Evolutionary conservation across 2,888 invertebrate species (phyloP), one percentile per base, ranked within the genome.

Genomic region (Agriopis aurantiaria): DNA sequence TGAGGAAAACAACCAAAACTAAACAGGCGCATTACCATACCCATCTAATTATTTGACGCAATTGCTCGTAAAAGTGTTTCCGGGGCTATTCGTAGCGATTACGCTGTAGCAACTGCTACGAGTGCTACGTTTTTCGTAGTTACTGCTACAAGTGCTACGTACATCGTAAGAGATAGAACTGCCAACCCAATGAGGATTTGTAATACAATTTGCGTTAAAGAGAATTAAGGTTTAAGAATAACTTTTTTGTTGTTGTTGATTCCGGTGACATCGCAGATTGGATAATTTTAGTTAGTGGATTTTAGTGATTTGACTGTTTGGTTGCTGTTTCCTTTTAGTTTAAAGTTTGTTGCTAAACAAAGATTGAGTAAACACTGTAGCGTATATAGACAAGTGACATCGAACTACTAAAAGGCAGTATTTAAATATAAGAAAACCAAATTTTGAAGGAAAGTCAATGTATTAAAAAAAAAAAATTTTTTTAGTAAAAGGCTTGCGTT

Each of bases 191-290:
- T 65, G 53, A 68, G 67, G 65, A 71, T 67, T 71, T 68, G 71
- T 71, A 64, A 68, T 65, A 68, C 71, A 63, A 74, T 75, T 75
- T 72, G 74, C 64, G 71, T 72, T 73, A 71, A 69, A 61, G 57
- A 58, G 64, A 65, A 69, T 73, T 71, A 72, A n/a, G n/a, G n/a
- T n/a, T n/a, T n/a, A n/a, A 62, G 48, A 65, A 61, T 70, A 56
- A 65, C 57, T 33, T 62, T 59, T 70, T 33, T 43, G 68, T 73
- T 65, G 49, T 49, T 65, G 41, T 49, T 51, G 40, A 14, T 60
- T 60, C 49, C 45, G 14, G 51, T 33, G 56, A 56, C 52, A 62
- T 45, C 57, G n/a, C 41, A 59, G 46, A 57, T 67, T 49, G 33
- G 12, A 55, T 48, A 55, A 40, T 67, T 61, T 59, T 41, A 7